Evolutionary conservation across 2,888 invertebrate genomes (phyloP), one percentile per base, ranked within the genome.

Genomic region (Xestia rhomboidea): DNA sequence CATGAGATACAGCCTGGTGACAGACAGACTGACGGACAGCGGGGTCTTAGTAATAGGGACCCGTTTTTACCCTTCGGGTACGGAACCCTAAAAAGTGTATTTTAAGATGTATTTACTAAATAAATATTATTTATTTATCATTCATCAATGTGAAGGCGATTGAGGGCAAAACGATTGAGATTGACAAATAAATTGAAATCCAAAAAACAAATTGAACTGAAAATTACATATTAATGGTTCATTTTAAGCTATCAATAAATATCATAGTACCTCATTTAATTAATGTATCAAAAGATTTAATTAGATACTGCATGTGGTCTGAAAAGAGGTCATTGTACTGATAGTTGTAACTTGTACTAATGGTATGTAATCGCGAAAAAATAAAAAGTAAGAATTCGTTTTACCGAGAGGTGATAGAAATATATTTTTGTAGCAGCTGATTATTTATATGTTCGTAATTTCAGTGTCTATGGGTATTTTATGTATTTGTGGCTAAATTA

Each of bases 61-160:
- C n/a, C n/a, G n/a, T n/a, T n/a, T n/a, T n/a, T n/a, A n/a, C n/a
- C n/a, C n/a, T n/a, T n/a, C n/a, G n/a, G n/a, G n/a, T n/a, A n/a
- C n/a, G n/a, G n/a, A n/a, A n/a, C n/a, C n/a, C n/a, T n/a, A n/a
- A n/a, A 60, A 44, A 15, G 21, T 18, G 7, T 15, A 38, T 1
- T 34, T 4, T 18, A 41, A 41, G 15, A 57, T 57, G 13, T 44
- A 41, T 44, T 73, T 67, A 46, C 41, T 38, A 18, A 73, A 57
- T 49, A 68, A 41, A 57, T 68, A 51, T 64, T 63, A 60, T 60
- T 60, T 30, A 60, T 73, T 68, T 51, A 34, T 64, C 68, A 79
- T 81, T 68, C 18, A 69, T 75, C 68, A 75, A 30, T 69, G 1
- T 38, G 21, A 60, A 66, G 4, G 1, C 38, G 51, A 81, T 46